These are phyloP conservation scores for Zapus hudsonius DNA, from an alignment of 2,113 vertebrate species.

Conservation along the genomic window DNA sequence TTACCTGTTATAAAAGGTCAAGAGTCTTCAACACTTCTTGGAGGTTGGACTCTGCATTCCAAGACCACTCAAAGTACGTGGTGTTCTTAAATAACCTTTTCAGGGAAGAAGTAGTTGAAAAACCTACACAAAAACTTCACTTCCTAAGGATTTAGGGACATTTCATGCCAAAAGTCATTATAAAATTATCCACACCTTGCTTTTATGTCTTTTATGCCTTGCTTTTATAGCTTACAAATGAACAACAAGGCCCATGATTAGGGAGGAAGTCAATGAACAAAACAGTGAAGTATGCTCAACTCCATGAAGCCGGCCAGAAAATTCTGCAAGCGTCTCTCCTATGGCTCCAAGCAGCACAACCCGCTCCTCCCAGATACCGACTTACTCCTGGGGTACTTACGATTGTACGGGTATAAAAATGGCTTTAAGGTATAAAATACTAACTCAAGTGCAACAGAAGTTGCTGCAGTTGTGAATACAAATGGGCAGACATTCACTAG, in stretches of 20 bases:
- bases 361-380: neutral
- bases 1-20: constrained; percentile 57
- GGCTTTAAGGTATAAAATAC: neutral
- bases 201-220: too few relatives aligned
- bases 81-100: constrained; percentile 56
- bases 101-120: neutral
- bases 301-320: neutral
- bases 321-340: neutral
- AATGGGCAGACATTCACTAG: neutral
- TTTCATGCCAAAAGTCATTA: neutral
- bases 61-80: constrained; percentile 40
- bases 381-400: neutral
- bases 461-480: neutral
- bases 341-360: neutral
- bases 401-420: neutral
- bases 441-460: neutral
- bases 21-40: constrained; percentile 22
- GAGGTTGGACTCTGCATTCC: constrained; percentile 51
- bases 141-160: constrained; percentile 6
- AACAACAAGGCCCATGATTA: neutral
- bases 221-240: too few relatives aligned
- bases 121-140: constrained; percentile 16
- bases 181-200: neutral
- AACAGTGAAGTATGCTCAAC: neutral
- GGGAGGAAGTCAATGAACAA: neutral